Evolutionary conservation across 2,888 invertebrate genomes (phyloP).

Genomic region (Ormia ochracea): DNA sequence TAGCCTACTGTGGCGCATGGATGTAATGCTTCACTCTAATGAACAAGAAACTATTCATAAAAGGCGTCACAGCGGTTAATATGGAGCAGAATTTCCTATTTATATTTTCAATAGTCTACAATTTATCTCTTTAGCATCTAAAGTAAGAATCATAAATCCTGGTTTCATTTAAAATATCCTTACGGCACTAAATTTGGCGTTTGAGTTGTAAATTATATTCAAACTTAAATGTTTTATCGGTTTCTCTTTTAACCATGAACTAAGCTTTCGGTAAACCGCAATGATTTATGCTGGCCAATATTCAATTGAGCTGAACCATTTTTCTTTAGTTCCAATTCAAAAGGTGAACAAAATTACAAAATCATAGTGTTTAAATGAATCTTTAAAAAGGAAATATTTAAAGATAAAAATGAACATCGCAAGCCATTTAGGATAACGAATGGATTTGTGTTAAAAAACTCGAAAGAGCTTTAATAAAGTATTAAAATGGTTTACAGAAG

Average conservation of each 20-base stretch:
- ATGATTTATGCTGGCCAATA: conserved; percentile 51
- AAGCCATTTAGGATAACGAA: neutral
- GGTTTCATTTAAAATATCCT: neutral
- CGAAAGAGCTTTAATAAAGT: too few species aligned
- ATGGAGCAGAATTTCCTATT: too few species aligned
- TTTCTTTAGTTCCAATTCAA: neutral
- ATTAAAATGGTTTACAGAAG: too few species aligned
- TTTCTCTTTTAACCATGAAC: neutral
- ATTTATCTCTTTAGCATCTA: too few species aligned
- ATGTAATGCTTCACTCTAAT: too few species aligned
- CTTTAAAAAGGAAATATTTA: too few species aligned
- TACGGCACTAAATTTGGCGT: neutral
- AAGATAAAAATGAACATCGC: too few species aligned
- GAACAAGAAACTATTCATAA: too few species aligned
- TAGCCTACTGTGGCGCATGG: too few species aligned
- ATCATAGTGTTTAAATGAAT: neutral
- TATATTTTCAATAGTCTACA: too few species aligned
- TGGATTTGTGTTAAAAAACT: too few species aligned
- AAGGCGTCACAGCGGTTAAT: too few species aligned
- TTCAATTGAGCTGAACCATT: conserved; percentile 33
- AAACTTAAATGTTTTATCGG: neutral
- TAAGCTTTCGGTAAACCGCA: conserved; percentile 28
- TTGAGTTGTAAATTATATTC: neutral
- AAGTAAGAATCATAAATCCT: neutral
- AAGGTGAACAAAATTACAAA: neutral